Base-by-base conservation (phyloP, 2,113 vertebrate genomes). In the Regulus satrapa region DNA sequence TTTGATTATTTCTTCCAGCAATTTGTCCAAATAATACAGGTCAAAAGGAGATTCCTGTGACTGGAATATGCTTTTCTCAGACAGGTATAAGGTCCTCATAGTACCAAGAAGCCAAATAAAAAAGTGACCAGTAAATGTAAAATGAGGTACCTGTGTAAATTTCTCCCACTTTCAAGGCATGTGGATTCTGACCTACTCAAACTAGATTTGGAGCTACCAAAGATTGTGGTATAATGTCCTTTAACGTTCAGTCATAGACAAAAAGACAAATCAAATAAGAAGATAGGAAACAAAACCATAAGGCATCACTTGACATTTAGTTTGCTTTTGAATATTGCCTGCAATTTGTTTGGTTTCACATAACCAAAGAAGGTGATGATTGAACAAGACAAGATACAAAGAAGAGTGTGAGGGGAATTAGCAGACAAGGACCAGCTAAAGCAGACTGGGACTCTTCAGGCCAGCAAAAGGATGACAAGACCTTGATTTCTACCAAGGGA, bases 351-450 rank as follows among this genome's bases (percentile, higher is more conserved):
- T 62, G 17, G 24, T 67, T 40, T 83, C 41, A 24, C 28, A 12
- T n/a, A 21, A 24, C n/a, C n/a, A n/a, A n/a, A 58, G 31, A 24
- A 55, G 7, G 8, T 29, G 24, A 17, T 16, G 14, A 26, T 1
- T 46, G 40, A 88, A 55, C 8, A 77, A 36, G 45, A 54, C 26
- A 32, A 31, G 26, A 14, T 8, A 66, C 6, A 46, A 86, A 43
- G 36, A 41, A 52, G 12, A 14, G 1, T 0, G 0, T 23, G 11
- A 38, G 21, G n/a, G 18, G 8, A 8, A 6, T 23, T 52, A 31
- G 24, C 10, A 29, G 55, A 24, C 19, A 51, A 34, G 69, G 45
- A 51, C 14, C 12, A 51, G n/a, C n/a, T 85, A 28, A 73, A 81
- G 49, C 34, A 61, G 59, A 17, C 26, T 45, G 20, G 10, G 29